Evolutionary conservation across 1,140 invertebrate genomes (phyloP).

Genomic region (Cherax destructor): DNA sequence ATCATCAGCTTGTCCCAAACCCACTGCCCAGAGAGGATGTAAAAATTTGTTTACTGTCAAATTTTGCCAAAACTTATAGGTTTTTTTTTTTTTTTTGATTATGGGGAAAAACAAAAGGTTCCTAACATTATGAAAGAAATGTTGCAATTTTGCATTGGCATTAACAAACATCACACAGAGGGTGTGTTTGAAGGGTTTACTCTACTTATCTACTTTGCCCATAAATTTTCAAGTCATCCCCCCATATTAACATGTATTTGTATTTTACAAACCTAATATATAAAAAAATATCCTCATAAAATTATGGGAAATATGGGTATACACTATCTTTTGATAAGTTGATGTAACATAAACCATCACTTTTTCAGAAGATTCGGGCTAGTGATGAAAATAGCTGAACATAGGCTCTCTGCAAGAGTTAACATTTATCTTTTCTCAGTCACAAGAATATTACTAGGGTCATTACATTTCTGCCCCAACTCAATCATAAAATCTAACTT

Average conservation of each 20-base stretch:
- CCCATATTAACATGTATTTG: background rate
- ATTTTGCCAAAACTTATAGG: too few species aligned
- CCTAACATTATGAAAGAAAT: too few species aligned
- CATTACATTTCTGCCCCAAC: conserved; percentile 40
- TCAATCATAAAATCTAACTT: conserved; percentile 21
- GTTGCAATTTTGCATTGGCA: too few species aligned
- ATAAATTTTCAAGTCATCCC: too few species aligned
- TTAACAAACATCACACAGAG: too few species aligned
- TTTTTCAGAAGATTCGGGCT: conserved; percentile 29
- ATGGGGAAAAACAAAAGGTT: too few species aligned
- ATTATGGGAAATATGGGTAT: background rate
- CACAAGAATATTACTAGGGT: conserved; percentile 34
- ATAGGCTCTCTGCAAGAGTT: conserved; percentile 8
- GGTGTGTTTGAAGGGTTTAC: too few species aligned
- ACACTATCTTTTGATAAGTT: conserved; percentile 3
- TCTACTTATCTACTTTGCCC: too few species aligned
- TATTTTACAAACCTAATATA: background rate
- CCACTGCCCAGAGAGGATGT: too few species aligned
- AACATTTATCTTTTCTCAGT: conserved; percentile 20
- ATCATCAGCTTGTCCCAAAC: too few species aligned
- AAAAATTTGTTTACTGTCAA: too few species aligned
- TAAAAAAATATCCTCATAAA: background rate
- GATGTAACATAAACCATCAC: conserved; percentile 8
- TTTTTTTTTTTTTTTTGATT: too few species aligned
- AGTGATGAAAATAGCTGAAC: conserved; percentile 45